Base-by-base conservation (phyloP, 53 echinoderm and acorn worm species). In the Holothuria leucospilota region DNA sequence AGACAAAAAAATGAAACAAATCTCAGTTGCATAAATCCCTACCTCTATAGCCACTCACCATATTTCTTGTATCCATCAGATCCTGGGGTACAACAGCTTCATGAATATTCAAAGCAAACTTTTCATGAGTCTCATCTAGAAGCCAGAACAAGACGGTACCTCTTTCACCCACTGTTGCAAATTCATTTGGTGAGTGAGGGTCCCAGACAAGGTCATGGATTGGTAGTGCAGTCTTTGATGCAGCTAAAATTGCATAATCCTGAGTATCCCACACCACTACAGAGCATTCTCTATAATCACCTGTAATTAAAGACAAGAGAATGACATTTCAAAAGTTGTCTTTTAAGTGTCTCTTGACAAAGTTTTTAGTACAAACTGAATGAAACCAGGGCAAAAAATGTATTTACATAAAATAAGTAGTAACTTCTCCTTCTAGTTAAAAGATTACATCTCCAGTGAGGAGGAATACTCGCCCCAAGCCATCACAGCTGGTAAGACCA, bases 91-190 rank as follows among this genome's bases (percentile, higher is more conserved):
- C 89, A 29, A 85, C 70, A 3, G 97, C 95, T 81, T 97, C 97
- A 49, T 97, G 97, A 13, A 97, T 92, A 58, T 97, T 97, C 46
- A 97, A 90, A 53, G 82, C 87, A n/a, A 83, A 93, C 56, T 87
- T 63, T 29, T 91, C 94, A 69, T 97, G 97, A 6, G 94, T 95
- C 88, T 97, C 97, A 84, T 97, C 97, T 71, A 97, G 87, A 62
- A 97, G 77, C 97, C 97, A 97, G 88, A 97, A 97, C 65, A 97
- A 83, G 58, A 97, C 81, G 30, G 95, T 97, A 59, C 97, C 95
- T 78, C 87, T 87, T 87, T 94, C 93, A 20, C 97, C 97, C 24
- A 95, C 97, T 1, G 97, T 87, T 46, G 93, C 84, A 79, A 97
- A 97, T 86, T 97, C 97, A 84, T 93, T 97, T 52, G 97, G 72